A percentile compares a stretch with the other conserved stretches of the same genome.
Conservation (phyloP, 2,888 invertebrate genomes). For the Hydrotaea diabolus region DNA sequence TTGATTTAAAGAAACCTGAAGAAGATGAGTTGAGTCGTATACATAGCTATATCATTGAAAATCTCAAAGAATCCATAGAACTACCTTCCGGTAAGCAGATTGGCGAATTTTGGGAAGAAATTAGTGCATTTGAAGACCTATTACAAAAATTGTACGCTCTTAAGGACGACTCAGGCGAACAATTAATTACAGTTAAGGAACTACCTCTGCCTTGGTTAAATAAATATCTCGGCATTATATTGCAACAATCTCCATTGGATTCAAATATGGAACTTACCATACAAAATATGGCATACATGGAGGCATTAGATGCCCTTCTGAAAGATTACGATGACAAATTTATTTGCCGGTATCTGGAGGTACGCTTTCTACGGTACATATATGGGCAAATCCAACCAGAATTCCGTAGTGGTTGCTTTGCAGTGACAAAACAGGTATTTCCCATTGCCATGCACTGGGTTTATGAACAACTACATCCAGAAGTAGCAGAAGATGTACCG, state of each 20-base stretch:
- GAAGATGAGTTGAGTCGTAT: conserved; percentile 32
- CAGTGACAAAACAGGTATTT: conserved; percentile 51
- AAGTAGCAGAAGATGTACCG: conserved; percentile 41
- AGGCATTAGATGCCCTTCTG: conserved; percentile 58
- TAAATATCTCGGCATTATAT: conserved; percentile 57
- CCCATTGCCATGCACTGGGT: conserved; percentile 69
- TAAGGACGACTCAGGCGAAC: conserved; percentile 41
- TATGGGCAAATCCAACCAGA: conserved; percentile 25
- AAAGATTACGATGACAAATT: conserved; percentile 60
- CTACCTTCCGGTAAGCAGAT: background rate
- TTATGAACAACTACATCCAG: conserved; percentile 52
- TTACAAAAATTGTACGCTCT: conserved; percentile 58
- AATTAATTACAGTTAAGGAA: conserved; percentile 39
- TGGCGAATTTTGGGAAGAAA: conserved; percentile 52
- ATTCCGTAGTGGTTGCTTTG: background rate
- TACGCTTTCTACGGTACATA: conserved; percentile 66
- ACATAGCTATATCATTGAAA: background rate
- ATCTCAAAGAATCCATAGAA: background rate
- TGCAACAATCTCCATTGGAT: conserved; percentile 26
- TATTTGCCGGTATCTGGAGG: conserved; percentile 66
- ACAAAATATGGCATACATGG: conserved; percentile 63
- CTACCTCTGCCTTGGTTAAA: conserved; percentile 58
- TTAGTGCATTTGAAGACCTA: conserved; percentile 61
- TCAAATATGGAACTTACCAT: conserved; percentile 57
- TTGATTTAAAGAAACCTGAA: conserved; percentile 51